A percentile compares a stretch with the other conserved stretches of the same genome.
Evolutionary conservation across 2,797 vertebrate genomes (phyloP).

Genomic region (Anguilla marmorata): DNA sequence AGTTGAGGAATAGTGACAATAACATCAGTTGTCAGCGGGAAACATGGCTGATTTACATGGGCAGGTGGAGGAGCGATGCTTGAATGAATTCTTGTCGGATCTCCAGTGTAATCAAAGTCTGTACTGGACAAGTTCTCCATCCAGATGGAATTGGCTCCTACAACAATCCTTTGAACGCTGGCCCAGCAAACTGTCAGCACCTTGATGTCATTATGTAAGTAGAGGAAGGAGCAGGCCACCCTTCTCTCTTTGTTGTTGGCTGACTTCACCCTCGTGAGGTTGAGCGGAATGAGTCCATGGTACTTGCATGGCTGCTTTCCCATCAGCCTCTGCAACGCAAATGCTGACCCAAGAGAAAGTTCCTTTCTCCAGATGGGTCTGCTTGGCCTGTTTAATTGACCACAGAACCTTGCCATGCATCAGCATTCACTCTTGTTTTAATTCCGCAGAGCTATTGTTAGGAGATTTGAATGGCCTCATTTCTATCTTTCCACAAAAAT

Average conservation of each 20-base stretch:
- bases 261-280: neutral
- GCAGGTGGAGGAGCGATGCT: neutral
- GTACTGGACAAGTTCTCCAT: neutral
- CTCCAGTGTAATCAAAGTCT: constrained; percentile 16
- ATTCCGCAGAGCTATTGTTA: constrained; percentile 12
- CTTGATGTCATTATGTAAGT: constrained; percentile 12
- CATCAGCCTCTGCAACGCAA: neutral
- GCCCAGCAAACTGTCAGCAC: constrained; percentile 9
- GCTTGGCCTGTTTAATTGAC: neutral
- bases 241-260: neutral
- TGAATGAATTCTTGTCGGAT: neutral
- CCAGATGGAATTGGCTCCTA: neutral
- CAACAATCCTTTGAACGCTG: constrained; percentile 2
- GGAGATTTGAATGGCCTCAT: neutral
- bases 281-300: neutral
- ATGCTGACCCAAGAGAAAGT: neutral
- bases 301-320: neutral
- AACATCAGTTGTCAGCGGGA: neutral
- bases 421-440: neutral
- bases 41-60: neutral
- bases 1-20: neutral
- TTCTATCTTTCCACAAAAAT: neutral
- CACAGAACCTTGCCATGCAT: constrained; percentile 13
- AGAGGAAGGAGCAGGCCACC: neutral
- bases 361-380: neutral